Base-by-base conservation (phyloP, 2,888 invertebrate genomes). In the Caenorhabditis doughertyi region DNA sequence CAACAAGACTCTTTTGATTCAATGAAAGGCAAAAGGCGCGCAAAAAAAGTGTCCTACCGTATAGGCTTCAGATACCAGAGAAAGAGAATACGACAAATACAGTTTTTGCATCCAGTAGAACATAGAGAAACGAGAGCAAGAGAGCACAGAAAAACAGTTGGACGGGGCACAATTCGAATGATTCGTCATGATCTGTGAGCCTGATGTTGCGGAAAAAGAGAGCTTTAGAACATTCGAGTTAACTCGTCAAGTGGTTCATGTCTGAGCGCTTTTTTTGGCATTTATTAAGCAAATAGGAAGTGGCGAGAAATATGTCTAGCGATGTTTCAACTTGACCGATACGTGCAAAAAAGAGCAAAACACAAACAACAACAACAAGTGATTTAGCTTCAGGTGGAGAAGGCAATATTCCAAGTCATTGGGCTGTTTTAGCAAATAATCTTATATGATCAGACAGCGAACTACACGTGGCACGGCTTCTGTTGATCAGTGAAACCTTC, bases 101-200 rank as follows among this genome's bases (percentile, higher is more conserved):
- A 64, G 47, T 21, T 56, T 9, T 62, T 11, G 21, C 3, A 18
- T 49, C 42, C 44, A 44, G 0, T 16, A 21, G 18, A 51, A 51
- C 18, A 53, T 27, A 53, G 25, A 27, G 27, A 53, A 53, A 8
- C 9, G n/a, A 23, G 44, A 39, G 42, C 39, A 23, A 5, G n/a
- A 18, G 25, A 47, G 32, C 64, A 47, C 64, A 64, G 64, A 64
- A 64, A 64, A 64, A 64, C 64, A 64, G 64, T 32, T 47, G 47
- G 32, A 23, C 8, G 21, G 25, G 18, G 47, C 64, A 64, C 27
- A 64, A 64, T 49, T 62, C 62, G 9, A 9, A 42, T 42, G 39
- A 62, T 62, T 64, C 64, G 64, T 64, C 64, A 64, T 64, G 64
- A 64, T 64, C 64, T 64, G 64, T 64, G 64, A 64, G 47, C 29